Evolutionary conservation across 1,140 invertebrate genomes (phyloP), one percentile per base, ranked within the genome.

Genomic region (Steinernema feltiae): DNA sequence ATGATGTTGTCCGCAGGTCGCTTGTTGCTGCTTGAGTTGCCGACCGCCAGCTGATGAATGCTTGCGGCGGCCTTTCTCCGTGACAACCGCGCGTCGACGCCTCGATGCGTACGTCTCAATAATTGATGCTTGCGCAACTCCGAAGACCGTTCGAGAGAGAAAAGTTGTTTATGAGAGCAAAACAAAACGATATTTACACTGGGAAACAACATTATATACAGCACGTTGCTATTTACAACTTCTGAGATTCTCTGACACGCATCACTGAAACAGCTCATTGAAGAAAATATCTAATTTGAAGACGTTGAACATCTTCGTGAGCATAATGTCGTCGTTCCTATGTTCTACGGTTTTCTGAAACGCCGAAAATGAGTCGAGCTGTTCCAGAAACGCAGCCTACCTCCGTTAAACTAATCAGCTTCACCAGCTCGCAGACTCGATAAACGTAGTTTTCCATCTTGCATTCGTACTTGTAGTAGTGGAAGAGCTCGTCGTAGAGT

Each of bases 201-300:
- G 12, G 24, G 24, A 63, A 12, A 63, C 53, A 63, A 63, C 53
- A 17, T 3, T 63, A 63, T 63, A 7, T 63, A 63, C 53, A 63
- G 24, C 24, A 63, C 3, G 53, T 27, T 32, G 76, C 30, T 31
- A 48, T 63, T 71, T 53, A 71, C 76, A 76, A 48, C 30, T 17
- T 77, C 53, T 63, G 53, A 63, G 53, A 63, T 63, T 63, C 53
- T 3, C 53, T 27, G 7, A 41, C 12, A n/a, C 24, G 12, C 7
- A 7, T 27, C 53, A 63, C 53, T 63, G 32, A 30, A 76, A 76
- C 12, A 76, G 32, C 31, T 76, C 74, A 17, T 31, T 35, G n/a
- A 76, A 30, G 46, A 76, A 76, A 17, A 76, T 30, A 35, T 76
- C 74, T 24, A 76, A 32, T n/a, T 74, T 76, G 48, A 76, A 76